Evolutionary conservation across 1,140 invertebrate species (phyloP), one percentile per base, ranked within the genome.

Genomic region (Homalodisca vitripennis): DNA sequence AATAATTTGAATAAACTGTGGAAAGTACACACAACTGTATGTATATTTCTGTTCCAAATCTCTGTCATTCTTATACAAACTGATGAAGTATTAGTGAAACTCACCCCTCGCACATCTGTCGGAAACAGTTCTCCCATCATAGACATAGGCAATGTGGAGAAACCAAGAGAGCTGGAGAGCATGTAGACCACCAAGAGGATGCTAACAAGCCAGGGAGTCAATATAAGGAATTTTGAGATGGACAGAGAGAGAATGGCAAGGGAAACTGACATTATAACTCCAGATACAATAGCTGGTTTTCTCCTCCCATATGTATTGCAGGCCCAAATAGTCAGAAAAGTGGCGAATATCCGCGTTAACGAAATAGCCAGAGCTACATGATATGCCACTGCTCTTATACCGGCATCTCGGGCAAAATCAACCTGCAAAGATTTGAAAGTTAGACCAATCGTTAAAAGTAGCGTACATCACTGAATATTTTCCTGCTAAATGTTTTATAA

Each of bases 91-190:
- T 22, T 31, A 41, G 20, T 2, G 30, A 14, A 64, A 57, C 71
- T 66, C 66, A 74, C 82, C 3, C 90, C 89, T 29, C 88, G 83
- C 1, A 88, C 83, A 66, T 84, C 84, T 32, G 83, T 74, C 0
- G 90, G 89, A 70, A 88, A 91, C 0, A 92, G 80, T 78, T 93
- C 91, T 0, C 90, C 89, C 68, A 90, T 82, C 82, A 92, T 85
- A 1, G 91, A 86, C 80, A 91, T 91, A 0, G 91, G 91, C 3
- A 89, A 66, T 0, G 85, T 84, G 20, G 87, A 79, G 48, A 88
- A 87, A 0, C 87, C 87, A 2, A 88, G 41, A 0, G 87, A 87
- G 67, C 84, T 86, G 10, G 83, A 79, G 29, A 88, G 81, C 65
- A 88, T 87, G 70, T 86, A 88, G 47, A 81, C 73, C 0, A 88